Evolutionary conservation across 1,140 invertebrate species (phyloP).

Genomic region (Lordiphosa mommai): DNA sequence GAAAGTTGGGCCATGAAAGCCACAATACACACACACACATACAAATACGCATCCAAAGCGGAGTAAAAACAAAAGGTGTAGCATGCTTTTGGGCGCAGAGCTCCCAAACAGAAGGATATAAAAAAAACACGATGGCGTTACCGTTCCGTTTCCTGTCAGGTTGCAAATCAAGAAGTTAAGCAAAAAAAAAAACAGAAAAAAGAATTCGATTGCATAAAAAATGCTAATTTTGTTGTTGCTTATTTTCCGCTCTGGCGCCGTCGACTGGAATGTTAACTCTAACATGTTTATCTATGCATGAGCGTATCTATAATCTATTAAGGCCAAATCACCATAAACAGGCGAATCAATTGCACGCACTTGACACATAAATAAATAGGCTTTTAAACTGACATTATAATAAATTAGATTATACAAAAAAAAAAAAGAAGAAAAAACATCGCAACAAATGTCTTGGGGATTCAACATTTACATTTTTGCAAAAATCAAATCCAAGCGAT

Average conservation of each 20-base stretch:
- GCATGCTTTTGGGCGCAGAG: neutral
- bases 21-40: neutral
- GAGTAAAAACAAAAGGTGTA: neutral
- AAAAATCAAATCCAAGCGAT: neutral
- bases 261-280: slow-evolving; percentile 2
- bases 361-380: slow-evolving; percentile 10
- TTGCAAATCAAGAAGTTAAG: too few species aligned
- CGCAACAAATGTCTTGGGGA: neutral
- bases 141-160: neutral
- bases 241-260: neutral
- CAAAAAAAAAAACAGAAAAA: too few species aligned
- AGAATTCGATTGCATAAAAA: neutral
- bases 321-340: slow-evolving; percentile 3
- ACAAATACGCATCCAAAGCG: neutral
- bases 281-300: slow-evolving; percentile 11
- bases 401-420: neutral
- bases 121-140: neutral
- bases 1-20: slow-evolving; percentile 2
- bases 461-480: neutral
- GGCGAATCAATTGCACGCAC: slow-evolving; percentile 4
- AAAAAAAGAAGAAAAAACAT: neutral
- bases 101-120: slow-evolving; percentile 1
- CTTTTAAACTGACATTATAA: neutral
- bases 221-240: slow-evolving; percentile 2
- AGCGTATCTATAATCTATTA: slow-evolving; percentile 10